phyloP scores from a whole-genome alignment of 2,888 invertebrate genomes.

The Calameuta idolon region DNA sequence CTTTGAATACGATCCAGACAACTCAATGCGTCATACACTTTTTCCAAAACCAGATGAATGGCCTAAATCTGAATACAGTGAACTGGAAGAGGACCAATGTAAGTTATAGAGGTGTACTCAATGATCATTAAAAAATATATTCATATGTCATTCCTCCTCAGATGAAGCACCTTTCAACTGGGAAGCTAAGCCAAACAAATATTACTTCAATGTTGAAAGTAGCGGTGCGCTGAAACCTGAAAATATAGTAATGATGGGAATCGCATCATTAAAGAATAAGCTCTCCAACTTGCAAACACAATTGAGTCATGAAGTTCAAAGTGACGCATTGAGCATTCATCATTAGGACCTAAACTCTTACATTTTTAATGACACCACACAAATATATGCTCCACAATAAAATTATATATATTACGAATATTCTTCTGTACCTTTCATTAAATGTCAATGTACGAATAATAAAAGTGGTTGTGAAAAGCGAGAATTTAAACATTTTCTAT shows the following conservation, averaged over 20 bases:
- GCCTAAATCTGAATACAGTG: conserved; percentile 98
- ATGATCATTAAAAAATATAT: background rate
- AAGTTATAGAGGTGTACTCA: conserved; percentile 49
- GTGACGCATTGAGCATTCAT: conserved; percentile 82
- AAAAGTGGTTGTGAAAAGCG: background rate
- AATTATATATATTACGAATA: background rate
- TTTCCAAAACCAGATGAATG: conserved; percentile 98
- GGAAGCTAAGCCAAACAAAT: conserved; percentile 96
- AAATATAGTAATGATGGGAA: conserved; percentile 96
- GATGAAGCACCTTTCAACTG: conserved; percentile 94
- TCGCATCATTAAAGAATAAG: conserved; percentile 93
- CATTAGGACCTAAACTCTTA: conserved; percentile 52
- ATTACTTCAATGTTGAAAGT: conserved; percentile 96
- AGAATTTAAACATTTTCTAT: background rate
- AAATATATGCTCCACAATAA: background rate
- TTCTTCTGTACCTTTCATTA: background rate
- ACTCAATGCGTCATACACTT: conserved; percentile 94
- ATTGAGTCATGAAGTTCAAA: conserved; percentile 86
- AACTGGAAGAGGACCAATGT: conserved; percentile 92
- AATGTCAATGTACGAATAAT: background rate
- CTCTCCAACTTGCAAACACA: conserved; percentile 95
- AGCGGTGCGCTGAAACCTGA: conserved; percentile 95
- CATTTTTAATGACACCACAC: background rate
- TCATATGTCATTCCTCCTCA: conserved; percentile 57
- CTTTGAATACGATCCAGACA: conserved; percentile 99